Conservation (phyloP, 2,888 invertebrate genomes). For the Atethmia centrago region DNA sequence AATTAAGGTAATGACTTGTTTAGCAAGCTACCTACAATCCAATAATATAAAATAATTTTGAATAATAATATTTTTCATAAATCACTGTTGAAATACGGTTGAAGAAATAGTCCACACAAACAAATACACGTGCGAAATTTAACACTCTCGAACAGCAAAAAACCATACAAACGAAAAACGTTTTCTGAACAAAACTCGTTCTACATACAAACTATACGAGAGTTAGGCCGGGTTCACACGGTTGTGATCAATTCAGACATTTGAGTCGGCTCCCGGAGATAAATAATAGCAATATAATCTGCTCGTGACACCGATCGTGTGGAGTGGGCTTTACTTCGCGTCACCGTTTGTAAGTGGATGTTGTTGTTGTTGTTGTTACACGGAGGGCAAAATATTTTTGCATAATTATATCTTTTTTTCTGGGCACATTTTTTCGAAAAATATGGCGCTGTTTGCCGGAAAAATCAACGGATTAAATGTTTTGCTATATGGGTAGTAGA, state of each 20-base stretch:
- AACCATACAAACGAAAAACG: not conserved
- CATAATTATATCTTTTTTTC: not conserved
- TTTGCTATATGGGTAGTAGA: not conserved
- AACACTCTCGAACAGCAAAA: not conserved
- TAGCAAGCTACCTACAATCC: not conserved
- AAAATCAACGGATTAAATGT: not conserved
- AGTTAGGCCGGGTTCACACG: conserved; percentile 60
- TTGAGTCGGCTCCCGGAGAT: conserved; percentile 74
- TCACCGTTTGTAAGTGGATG: conserved; percentile 69
- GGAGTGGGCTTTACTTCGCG: conserved; percentile 84
- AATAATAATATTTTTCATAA: no score
- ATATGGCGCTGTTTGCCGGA: not conserved
- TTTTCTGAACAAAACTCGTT: conserved; percentile 37
- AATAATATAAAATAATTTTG: not conserved
- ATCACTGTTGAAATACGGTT: not conserved
- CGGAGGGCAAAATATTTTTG: conserved; percentile 55
- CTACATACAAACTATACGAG: conserved; percentile 35
- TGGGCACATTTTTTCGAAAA: not conserved
- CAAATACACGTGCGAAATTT: not conserved
- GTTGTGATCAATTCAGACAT: conserved; percentile 73
- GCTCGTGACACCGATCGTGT: conserved; percentile 84
- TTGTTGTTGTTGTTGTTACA: no score
- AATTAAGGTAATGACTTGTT: not conserved
- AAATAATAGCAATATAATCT: conserved; percentile 89
- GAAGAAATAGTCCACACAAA: not conserved